phyloP scores from a whole-genome alignment of 2,888 invertebrate genomes.

The Drosophila atripex region DNA sequence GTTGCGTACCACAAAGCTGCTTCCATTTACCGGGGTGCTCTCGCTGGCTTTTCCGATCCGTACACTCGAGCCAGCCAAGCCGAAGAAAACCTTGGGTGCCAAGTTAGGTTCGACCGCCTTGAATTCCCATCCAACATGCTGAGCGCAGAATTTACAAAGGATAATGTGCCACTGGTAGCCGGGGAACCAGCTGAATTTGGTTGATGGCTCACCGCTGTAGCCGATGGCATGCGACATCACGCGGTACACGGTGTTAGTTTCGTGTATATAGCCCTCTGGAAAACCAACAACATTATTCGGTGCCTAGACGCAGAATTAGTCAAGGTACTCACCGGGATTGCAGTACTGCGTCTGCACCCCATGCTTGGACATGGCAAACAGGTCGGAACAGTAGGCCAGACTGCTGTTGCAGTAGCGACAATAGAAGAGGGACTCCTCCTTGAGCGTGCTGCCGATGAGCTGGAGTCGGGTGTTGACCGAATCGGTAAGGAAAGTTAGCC shows the following conservation, averaged over 20 bases:
- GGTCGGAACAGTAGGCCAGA: slow-evolving; percentile 87
- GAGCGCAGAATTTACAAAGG: slow-evolving; percentile 87
- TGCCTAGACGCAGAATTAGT: neutral
- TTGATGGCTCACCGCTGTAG: slow-evolving; percentile 86
- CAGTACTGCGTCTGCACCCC: slow-evolving; percentile 92
- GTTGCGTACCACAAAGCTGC: slow-evolving; percentile 69
- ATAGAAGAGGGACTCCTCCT: slow-evolving; percentile 85
- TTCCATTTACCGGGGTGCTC: slow-evolving; percentile 59
- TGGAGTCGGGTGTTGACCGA: slow-evolving; percentile 88
- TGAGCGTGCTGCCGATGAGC: slow-evolving; percentile 80
- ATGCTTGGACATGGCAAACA: slow-evolving; percentile 92
- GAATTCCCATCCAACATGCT: slow-evolving; percentile 93
- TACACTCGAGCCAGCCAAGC: slow-evolving; percentile 87
- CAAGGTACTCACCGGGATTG: slow-evolving; percentile 86
- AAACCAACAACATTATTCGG: neutral
- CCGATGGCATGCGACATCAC: slow-evolving; percentile 85
- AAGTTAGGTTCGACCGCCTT: slow-evolving; percentile 87
- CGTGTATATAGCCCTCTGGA: slow-evolving; percentile 89
- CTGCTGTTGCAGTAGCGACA: slow-evolving; percentile 86
- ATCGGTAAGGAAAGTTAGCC: slow-evolving; percentile 87
- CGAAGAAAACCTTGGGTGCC: slow-evolving; percentile 89
- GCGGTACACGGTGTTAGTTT: slow-evolving; percentile 89
- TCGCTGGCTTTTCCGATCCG: slow-evolving; percentile 77
- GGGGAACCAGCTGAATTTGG: slow-evolving; percentile 93
- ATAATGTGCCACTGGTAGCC: slow-evolving; percentile 93